Conservation (phyloP, 2,113 vertebrate species). For the Tenrec ecaudatus region DNA sequence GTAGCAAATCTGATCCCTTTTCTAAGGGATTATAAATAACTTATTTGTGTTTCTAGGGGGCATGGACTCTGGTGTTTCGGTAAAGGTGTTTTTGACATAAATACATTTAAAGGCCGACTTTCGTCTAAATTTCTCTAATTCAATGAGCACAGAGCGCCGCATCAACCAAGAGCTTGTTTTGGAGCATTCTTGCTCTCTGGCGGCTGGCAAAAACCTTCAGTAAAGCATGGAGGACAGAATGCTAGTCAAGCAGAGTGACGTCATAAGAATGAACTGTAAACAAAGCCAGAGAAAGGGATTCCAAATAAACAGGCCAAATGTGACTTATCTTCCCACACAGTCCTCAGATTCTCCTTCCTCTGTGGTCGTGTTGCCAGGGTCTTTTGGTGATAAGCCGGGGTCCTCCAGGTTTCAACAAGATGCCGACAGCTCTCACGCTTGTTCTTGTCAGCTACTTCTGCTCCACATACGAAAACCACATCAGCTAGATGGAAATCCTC, state of each 20-base stretch:
- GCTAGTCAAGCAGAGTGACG: slow-evolving; percentile 59
- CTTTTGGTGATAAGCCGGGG: slow-evolving; percentile 66
- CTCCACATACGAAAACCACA: slow-evolving; percentile 52
- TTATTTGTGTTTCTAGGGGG: background rate
- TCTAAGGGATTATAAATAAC: background rate
- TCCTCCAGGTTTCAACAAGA: slow-evolving; percentile 42
- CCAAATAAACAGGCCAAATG: slow-evolving; percentile 64
- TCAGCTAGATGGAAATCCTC: slow-evolving; percentile 65
- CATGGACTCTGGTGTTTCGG: background rate
- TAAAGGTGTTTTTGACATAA: background rate
- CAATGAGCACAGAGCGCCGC: background rate
- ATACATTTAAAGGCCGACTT: slow-evolving; percentile 26
- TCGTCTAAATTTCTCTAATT: slow-evolving; percentile 56
- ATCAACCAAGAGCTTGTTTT: slow-evolving; percentile 40
- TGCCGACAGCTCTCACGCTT: slow-evolving; percentile 45
- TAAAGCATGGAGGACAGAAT: slow-evolving; percentile 30
- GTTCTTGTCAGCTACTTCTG: slow-evolving; percentile 69
- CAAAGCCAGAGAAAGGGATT: slow-evolving; percentile 64
- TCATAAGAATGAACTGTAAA: slow-evolving; percentile 66
- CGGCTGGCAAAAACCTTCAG: slow-evolving; percentile 53
- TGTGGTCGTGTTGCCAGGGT: background rate
- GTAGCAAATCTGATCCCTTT: background rate
- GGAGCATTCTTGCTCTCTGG: slow-evolving; percentile 22
- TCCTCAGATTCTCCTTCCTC: slow-evolving; percentile 23
- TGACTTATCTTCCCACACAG: slow-evolving; percentile 54